Evolutionary conservation across 2,113 vertebrate genomes (phyloP), one percentile per base, ranked within the genome.

Genomic region (Hippoglossus stenolepis): DNA sequence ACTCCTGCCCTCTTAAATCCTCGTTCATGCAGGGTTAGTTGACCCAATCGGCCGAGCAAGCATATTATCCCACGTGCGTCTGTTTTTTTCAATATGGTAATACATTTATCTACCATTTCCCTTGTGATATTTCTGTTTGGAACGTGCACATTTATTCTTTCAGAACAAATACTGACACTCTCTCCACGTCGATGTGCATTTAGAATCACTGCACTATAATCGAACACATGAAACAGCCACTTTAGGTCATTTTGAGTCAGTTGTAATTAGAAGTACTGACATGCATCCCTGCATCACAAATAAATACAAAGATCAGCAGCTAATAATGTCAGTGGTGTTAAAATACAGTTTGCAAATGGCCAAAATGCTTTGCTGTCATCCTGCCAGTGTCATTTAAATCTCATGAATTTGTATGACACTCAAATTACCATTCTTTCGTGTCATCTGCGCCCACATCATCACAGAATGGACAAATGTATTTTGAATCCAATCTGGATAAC

Each of bases 11-110:
- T 5, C 24, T 70, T 86, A 58, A 74, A 75, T 73, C 75, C 53
- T 76, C 53, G 73, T 17, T 56, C 64, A 47, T 59, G 59, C 69
- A 47, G 43, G 51, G 54, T 68, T 64, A 53, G 71, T 62, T 80
- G 79, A 82, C 65, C 65, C 77, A 91, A 73, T 85, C 63, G 88
- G 61, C 47, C 68, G 77, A 69, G 26, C 77, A 82, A 77, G 65
- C 72, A 75, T 60, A 67, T 62, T 12, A 26, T 80, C 24, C 76
- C 83, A 78, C 79, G 67, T 76, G 71, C 54, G 66, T 17, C 51
- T 62, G 65, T 83, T 31, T 64, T 75, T 77, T 65, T 69, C 64
- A 64, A 2, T 18, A 51, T 51, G 20, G 0, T 80, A 83, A 81
- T 83, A 53, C n/a, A 62, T 77, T 47, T 18, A 79, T 65, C 40